Evolutionary conservation across 2,113 vertebrate genomes (phyloP).

Genomic region (Bos javanicus): DNA sequence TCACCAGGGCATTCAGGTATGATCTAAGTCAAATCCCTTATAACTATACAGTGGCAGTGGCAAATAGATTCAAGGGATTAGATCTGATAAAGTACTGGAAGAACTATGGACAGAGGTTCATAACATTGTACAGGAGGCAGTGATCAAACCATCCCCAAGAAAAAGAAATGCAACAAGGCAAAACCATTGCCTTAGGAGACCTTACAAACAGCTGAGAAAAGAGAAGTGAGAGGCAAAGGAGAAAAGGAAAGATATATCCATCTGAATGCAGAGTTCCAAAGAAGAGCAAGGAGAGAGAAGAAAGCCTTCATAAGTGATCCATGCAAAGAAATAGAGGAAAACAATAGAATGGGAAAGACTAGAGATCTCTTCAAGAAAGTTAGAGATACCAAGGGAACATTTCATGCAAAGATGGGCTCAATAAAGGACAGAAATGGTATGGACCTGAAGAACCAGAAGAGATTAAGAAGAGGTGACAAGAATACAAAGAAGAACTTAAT

Average conservation of each 20-base stretch:
- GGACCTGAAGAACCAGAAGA: not conserved
- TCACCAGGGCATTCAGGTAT: not conserved
- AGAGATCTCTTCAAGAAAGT: not conserved
- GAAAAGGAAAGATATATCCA: not conserved
- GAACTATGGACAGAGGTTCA: not conserved
- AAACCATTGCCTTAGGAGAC: not conserved
- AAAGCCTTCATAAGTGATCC: not conserved
- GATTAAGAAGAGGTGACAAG: not conserved
- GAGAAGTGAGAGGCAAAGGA: not conserved
- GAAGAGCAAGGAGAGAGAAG: not conserved
- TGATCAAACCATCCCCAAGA: not conserved
- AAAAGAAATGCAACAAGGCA: not conserved
- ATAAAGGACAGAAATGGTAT: not conserved
- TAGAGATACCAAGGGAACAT: not conserved
- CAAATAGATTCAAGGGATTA: not conserved
- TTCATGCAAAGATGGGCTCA: not conserved
- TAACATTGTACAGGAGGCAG: not conserved
- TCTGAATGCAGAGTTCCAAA: not conserved
- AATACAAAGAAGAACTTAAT: not conserved
- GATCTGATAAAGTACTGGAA: not conserved
- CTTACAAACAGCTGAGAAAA: not conserved
- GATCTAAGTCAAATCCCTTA: not conserved
- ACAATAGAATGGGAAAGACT: not conserved
- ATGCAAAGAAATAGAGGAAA: not conserved
- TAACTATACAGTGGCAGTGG: not conserved